phyloP scores from a whole-genome alignment of 2,888 invertebrate genomes.

The Trichacis sp. region DNA sequence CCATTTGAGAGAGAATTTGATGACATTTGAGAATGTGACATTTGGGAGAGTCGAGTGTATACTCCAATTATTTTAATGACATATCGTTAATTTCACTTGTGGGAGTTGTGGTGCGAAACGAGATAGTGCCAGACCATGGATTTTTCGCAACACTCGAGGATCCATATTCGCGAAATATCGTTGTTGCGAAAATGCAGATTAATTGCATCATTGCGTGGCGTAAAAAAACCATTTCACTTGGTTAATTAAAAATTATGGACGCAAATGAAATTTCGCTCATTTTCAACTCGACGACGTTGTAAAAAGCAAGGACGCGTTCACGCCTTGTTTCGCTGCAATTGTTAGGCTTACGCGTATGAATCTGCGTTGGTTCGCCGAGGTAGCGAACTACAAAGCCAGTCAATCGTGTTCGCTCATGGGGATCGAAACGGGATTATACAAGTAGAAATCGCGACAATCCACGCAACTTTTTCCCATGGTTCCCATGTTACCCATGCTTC shows the following conservation, averaged over 20 bases:
- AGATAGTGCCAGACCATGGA: background rate
- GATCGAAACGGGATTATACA: constrained; percentile 5
- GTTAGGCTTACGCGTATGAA: constrained; percentile 52
- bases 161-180: background rate
- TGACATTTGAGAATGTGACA: too few relatives aligned
- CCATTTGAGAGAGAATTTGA: too few relatives aligned
- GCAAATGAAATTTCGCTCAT: too few relatives aligned
- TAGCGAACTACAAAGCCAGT: constrained; percentile 52
- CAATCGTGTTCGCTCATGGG: constrained; percentile 39
- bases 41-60: too few relatives aligned
- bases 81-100: background rate
- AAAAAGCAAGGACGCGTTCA: background rate
- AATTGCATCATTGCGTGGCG: too few relatives aligned
- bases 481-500: too few relatives aligned
- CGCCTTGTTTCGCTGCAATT: constrained; percentile 6
- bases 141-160: background rate
- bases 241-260: too few relatives aligned
- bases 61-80: too few relatives aligned
- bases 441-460: constrained; percentile 3
- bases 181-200: background rate
- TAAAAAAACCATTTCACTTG: too few relatives aligned
- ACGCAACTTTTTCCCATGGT: background rate
- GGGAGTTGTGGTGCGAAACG: background rate
- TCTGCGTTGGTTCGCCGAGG: constrained; percentile 41
- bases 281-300: too few relatives aligned